These are phyloP conservation scores for Eumerus sabulonum DNA, from an alignment of 2,888 invertebrate genomes.

Conservation along the genomic window DNA sequence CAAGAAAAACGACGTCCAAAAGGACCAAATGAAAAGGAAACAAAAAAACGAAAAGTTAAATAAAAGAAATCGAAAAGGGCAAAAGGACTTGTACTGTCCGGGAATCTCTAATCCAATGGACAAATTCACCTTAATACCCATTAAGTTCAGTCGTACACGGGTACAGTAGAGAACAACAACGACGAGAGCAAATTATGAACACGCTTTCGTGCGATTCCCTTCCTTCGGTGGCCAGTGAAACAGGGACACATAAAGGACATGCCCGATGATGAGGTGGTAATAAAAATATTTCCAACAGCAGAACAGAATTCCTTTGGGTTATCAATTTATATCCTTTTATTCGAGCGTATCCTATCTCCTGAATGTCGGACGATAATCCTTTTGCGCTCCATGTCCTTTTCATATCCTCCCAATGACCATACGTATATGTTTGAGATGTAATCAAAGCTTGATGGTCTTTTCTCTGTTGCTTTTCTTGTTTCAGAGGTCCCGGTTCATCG, in stretches of 20 bases:
- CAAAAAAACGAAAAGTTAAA: slow-evolving; percentile 18
- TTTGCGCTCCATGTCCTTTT: slow-evolving; percentile 32
- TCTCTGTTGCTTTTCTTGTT: slow-evolving; percentile 64
- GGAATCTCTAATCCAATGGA: slow-evolving; percentile 58
- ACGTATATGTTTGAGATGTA: slow-evolving; percentile 26
- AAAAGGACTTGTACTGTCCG: too few species aligned
- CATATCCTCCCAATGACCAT: slow-evolving; percentile 15
- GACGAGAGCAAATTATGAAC: slow-evolving; percentile 54
- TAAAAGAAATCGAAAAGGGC: too few species aligned
- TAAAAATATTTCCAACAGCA: slow-evolving; percentile 62
- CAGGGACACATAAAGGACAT: too few species aligned
- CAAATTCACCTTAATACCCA: slow-evolving; percentile 68
- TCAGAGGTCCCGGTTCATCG: slow-evolving; percentile 53
- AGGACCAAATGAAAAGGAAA: slow-evolving; percentile 24
- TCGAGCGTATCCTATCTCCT: slow-evolving; percentile 39
- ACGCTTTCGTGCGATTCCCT: slow-evolving; percentile 55
- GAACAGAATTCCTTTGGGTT: slow-evolving; percentile 60
- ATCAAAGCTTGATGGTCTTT: slow-evolving; percentile 53
- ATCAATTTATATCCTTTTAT: slow-evolving; percentile 64
- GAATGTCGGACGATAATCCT: slow-evolving; percentile 45
- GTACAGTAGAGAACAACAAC: slow-evolving; percentile 5
- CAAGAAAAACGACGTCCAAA: slow-evolving; percentile 37
- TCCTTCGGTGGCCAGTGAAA: slow-evolving; percentile 37
- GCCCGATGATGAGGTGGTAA: slow-evolving; percentile 61
- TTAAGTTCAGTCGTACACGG: slow-evolving; percentile 54